These are phyloP conservation scores for Hemaris fuciformis DNA, from an alignment of 2,888 invertebrate genomes.

Conservation along the genomic window DNA sequence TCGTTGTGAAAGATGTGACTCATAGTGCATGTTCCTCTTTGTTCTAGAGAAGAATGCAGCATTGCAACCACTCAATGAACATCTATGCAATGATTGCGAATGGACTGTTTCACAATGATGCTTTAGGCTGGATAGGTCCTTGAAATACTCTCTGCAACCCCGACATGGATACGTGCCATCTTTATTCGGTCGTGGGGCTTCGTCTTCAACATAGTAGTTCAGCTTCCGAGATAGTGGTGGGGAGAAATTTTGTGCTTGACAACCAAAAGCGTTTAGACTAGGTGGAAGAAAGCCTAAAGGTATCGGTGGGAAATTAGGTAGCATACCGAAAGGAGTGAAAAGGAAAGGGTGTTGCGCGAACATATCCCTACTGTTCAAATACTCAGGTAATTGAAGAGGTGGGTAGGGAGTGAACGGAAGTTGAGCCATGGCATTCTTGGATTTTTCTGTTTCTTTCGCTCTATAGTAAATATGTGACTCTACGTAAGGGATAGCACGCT, in stretches of 20 bases:
- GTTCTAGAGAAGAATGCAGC: conserved; percentile 90
- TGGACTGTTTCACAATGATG: conserved; percentile 88
- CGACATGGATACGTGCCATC: conserved; percentile 86
- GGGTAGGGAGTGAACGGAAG: conserved; percentile 64
- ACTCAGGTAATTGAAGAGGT: conserved; percentile 64
- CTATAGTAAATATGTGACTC: conserved; percentile 75
- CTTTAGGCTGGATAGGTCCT: conserved; percentile 83
- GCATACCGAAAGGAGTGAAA: conserved; percentile 74
- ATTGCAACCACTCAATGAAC: conserved; percentile 88
- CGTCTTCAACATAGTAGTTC: conserved; percentile 85
- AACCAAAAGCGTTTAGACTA: conserved; percentile 64
- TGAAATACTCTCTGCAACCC: conserved; percentile 85
- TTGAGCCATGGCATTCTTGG: conserved; percentile 54
- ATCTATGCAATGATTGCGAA: conserved; percentile 85
- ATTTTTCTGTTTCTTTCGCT: conserved; percentile 63
- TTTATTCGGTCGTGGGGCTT: conserved; percentile 84
- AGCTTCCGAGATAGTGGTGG: conserved; percentile 64
- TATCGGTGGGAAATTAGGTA: conserved; percentile 72
- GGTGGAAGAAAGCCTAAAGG: conserved; percentile 73
- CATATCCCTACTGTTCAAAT: conserved; percentile 66
- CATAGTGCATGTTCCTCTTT: conserved; percentile 88
- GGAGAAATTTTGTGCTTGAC: conserved; percentile 63
- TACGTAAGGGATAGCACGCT: conserved; percentile 81
- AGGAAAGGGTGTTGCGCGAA: conserved; percentile 73
- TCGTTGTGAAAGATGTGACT: conserved; percentile 80